Percentiles rank a stretch among this genome's conserved stretches.
phyloP scores from a whole-genome alignment of 2,888 invertebrate species.

The Tridacna crocea region DNA sequence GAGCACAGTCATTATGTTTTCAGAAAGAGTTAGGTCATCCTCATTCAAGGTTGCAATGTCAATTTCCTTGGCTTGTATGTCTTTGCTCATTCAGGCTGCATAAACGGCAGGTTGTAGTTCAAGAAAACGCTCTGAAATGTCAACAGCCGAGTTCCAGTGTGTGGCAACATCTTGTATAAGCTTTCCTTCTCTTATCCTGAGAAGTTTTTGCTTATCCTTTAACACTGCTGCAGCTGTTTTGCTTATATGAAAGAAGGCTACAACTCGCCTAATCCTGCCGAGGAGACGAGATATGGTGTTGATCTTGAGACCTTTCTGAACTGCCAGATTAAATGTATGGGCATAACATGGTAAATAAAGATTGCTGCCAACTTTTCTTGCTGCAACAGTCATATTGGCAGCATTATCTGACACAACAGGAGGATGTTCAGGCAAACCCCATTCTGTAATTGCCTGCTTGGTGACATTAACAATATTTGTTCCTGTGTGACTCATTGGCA shows the following conservation, averaged over 20 bases:
- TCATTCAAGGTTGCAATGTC: constrained; percentile 51
- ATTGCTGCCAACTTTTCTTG: constrained; percentile 17
- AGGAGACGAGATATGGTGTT: constrained; percentile 31
- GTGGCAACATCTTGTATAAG: constrained; percentile 47
- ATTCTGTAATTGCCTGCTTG: constrained; percentile 12
- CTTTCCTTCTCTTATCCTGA: constrained; percentile 44
- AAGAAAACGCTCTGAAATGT: constrained; percentile 52
- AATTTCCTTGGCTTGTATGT: constrained; percentile 41
- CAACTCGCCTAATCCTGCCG: constrained; percentile 37
- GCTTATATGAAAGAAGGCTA: constrained; percentile 45
- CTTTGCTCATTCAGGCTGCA: no score
- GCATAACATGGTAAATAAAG: constrained; percentile 48
- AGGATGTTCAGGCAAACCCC: constrained; percentile 32
- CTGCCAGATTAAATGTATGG: constrained; percentile 48
- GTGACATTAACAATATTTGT: constrained; percentile 37
- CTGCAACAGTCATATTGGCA: constrained; percentile 42
- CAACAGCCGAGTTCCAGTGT: constrained; percentile 47
- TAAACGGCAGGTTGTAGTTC: no score
- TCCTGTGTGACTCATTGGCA: constrained; percentile 45
- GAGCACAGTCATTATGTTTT: constrained; percentile 35
- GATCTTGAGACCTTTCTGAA: constrained; percentile 32
- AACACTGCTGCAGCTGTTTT: constrained; percentile 29
- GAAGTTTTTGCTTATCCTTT: constrained; percentile 18
- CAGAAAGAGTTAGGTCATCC: constrained; percentile 32
- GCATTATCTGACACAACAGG: constrained; percentile 52